Evolutionary conservation across 2,888 invertebrate genomes (phyloP), one percentile per base, ranked within the genome.

Genomic region (Lasioglossum oenotherae): DNA sequence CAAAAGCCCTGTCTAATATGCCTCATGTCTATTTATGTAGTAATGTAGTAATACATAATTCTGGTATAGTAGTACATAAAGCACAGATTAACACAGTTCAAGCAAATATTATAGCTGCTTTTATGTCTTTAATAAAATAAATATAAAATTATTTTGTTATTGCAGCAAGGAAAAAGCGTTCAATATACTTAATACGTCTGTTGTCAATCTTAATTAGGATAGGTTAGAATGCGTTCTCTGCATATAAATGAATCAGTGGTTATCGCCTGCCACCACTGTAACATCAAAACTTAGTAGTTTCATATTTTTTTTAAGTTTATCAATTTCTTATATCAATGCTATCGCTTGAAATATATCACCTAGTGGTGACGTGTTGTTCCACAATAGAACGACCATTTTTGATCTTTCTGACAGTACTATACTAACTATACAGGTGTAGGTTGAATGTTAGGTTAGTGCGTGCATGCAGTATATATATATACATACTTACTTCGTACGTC

Each of bases 151-250:
- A 73, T 60, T 60, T 78, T 60, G 60, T 6, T 78, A n/a, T 57
- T 57, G 64, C n/a, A 53, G 14, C n/a, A 38, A 72, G 14, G 57
- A 67, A 41, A 73, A 49, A 35, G 78, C 16, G 31, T 57, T 23
- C 49, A 19, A 72, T 67, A 67, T 74, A 76, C 23, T 31, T 53
- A 73, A 79, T 69, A 31, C 16, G 44, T 78, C 78, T 82, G 57
- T 72, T 85, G 64, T 73, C 69, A 73, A 46, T 31, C 35, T 60
- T 75, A 74, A 74, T 41, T 53, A 41, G 49, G n/a, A 60, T 60
- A 90, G 91, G 91, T 91, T 89, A 90, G 84, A 82, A 81, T 64
- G 35, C 60, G n/a, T 64, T 73, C 74, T 31, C 19, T 23, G 14
- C 67, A 57, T 64, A 79, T 77, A 83, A 64, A 82, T 10, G 16